Conservation (phyloP, 2,888 invertebrate species). For the Ceramica pisi region DNA sequence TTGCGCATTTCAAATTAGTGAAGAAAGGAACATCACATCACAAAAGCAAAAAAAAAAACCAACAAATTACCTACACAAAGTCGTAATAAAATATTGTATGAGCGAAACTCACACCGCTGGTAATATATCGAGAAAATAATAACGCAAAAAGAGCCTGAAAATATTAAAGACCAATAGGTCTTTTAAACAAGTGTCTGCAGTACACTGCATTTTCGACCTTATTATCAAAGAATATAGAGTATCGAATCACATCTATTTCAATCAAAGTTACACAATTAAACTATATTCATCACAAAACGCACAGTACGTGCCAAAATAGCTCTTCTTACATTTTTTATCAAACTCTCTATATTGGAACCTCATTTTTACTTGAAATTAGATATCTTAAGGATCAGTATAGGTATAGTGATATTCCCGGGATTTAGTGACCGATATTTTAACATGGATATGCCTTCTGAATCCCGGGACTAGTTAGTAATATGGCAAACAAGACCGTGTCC, state of each 20-base stretch:
- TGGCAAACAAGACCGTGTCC: too few relatives aligned
- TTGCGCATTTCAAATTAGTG: neutral
- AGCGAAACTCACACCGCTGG: neutral
- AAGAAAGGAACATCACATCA: neutral
- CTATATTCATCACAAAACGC: conserved; percentile 17
- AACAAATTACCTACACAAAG: neutral
- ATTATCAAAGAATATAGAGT: neutral
- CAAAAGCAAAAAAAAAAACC: neutral
- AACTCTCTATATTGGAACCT: neutral
- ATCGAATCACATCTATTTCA: neutral
- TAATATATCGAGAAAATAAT: neutral
- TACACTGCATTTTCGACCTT: neutral
- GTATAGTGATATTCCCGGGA: too few relatives aligned
- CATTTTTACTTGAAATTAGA: neutral
- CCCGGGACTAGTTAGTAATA: too few relatives aligned
- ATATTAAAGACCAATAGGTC: neutral
- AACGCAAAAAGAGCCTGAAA: neutral
- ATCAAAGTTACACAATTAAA: conserved; percentile 1
- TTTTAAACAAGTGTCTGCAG: conserved; percentile 2
- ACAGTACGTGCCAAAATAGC: conserved; percentile 3
- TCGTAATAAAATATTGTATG: neutral
- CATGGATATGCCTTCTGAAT: too few relatives aligned
- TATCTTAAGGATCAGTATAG: too few relatives aligned
- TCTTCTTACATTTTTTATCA: neutral
- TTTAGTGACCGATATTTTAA: too few relatives aligned